phyloP scores from a whole-genome alignment of 2,797 vertebrate genomes.

The Philypnodon macrostomus region DNA sequence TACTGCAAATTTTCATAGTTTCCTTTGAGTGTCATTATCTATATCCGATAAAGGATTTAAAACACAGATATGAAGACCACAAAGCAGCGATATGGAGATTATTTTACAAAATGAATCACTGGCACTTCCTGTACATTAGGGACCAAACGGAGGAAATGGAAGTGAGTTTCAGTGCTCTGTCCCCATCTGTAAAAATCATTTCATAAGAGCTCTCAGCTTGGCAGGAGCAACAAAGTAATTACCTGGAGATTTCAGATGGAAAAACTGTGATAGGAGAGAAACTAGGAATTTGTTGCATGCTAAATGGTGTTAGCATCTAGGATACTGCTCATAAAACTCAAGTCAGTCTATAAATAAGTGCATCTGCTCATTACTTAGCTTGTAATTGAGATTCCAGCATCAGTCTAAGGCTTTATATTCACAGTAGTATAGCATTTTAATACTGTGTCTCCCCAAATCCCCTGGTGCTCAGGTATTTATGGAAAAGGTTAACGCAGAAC shows the following conservation, averaged over 20 bases:
- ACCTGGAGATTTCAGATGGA: conserved; percentile 38
- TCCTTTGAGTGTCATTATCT: conserved; percentile 10
- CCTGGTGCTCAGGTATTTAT: conserved; percentile 16
- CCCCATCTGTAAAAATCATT: conserved; percentile 45
- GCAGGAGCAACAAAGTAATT: conserved; percentile 21
- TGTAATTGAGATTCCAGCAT: conserved; percentile 24
- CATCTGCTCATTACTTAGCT: conserved; percentile 17
- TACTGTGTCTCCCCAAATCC: not conserved
- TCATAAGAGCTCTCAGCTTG: conserved; percentile 10
- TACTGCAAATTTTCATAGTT: no score
- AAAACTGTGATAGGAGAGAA: conserved; percentile 10
- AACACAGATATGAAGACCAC: conserved; percentile 6
- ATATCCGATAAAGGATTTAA: conserved; percentile 1
- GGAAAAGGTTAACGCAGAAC: conserved; percentile 25
- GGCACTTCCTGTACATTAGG: conserved; percentile 11
- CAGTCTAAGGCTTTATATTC: conserved; percentile 17
- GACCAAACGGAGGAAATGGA: conserved; percentile 24
- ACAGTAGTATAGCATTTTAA: conserved; percentile 5
- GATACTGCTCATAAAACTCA: not conserved
- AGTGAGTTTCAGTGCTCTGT: conserved; percentile 27
- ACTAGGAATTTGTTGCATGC: conserved; percentile 3
- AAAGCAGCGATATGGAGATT: conserved; percentile 7
- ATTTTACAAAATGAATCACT: conserved; percentile 28
- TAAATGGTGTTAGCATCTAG: not conserved
- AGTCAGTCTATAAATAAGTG: conserved; percentile 10